Percentiles rank a stretch among this genome's conserved stretches.
Evolutionary conservation across 2,888 invertebrate genomes (phyloP).

Genomic region (Eudemis profundana): DNA sequence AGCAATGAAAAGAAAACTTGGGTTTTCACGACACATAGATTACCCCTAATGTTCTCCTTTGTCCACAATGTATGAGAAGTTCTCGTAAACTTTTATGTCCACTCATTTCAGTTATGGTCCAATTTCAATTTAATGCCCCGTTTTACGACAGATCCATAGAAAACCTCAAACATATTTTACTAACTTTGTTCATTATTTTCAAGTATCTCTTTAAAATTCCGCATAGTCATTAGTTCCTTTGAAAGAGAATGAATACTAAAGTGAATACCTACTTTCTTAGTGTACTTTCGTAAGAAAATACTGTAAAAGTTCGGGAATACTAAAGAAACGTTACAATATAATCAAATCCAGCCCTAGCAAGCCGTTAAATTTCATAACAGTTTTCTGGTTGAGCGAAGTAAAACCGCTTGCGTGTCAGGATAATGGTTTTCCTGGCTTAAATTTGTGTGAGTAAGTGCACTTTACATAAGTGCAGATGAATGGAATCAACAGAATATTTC

Average conservation of each 20-base stretch:
- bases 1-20: conserved; percentile 75
- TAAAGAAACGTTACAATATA: conserved; percentile 32
- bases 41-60: conserved; percentile 72
- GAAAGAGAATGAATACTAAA: neutral
- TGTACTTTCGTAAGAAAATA: neutral
- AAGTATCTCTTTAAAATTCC: conserved; percentile 17
- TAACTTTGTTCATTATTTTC: conserved; percentile 38
- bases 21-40: conserved; percentile 73
- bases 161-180: conserved; percentile 28
- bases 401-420: conserved; percentile 59
- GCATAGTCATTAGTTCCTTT: neutral
- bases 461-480: conserved; percentile 64
- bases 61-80: conserved; percentile 75
- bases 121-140: conserved; percentile 62
- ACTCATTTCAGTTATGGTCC: conserved; percentile 62
- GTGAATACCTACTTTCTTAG: neutral
- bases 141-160: conserved; percentile 49
- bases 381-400: conserved; percentile 63
- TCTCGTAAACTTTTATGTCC: conserved; percentile 74
- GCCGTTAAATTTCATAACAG: conserved; percentile 59
- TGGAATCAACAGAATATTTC: conserved; percentile 70
- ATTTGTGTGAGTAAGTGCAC: conserved; percentile 71
- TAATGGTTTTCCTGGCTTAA: conserved; percentile 64
- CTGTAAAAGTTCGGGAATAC: conserved; percentile 21
- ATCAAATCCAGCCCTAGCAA: conserved; percentile 49